phyloP scores from a whole-genome alignment of 2,888 invertebrate species.

The Lymantria monacha region DNA sequence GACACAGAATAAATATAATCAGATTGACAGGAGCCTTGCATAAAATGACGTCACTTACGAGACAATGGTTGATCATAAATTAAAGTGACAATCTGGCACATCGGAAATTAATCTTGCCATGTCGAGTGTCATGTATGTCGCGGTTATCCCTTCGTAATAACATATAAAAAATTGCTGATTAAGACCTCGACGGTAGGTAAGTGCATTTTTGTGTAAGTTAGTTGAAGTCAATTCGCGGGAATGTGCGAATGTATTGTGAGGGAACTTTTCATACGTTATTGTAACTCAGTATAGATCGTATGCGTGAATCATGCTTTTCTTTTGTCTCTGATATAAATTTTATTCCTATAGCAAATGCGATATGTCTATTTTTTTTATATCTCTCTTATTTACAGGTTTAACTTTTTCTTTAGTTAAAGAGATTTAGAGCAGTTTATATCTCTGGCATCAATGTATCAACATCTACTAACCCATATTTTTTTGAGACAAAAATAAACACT shows the following conservation, averaged over 20 bases:
- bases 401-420: too few relatives aligned
- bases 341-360: neutral
- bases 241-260: slow-evolving; percentile 60
- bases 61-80: slow-evolving; percentile 79
- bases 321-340: slow-evolving; percentile 38
- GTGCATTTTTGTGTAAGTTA: slow-evolving; percentile 78
- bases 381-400: neutral
- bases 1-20: slow-evolving; percentile 43
- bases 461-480: too few relatives aligned
- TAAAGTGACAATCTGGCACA: slow-evolving; percentile 76
- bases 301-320: slow-evolving; percentile 42
- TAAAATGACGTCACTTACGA: slow-evolving; percentile 70
- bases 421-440: too few relatives aligned
- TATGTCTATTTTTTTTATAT: neutral
- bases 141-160: slow-evolving; percentile 58
- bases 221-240: slow-evolving; percentile 68
- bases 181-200: slow-evolving; percentile 64
- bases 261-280: slow-evolving; percentile 42
- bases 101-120: slow-evolving; percentile 76
- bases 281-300: slow-evolving; percentile 33
- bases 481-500: too few relatives aligned
- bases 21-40: slow-evolving; percentile 54
- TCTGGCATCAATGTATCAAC: too few relatives aligned
- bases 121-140: slow-evolving; percentile 69
- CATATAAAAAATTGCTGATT: slow-evolving; percentile 74